phyloP scores from a whole-genome alignment of 2,797 vertebrate genomes.

The Galaxias olidus region DNA sequence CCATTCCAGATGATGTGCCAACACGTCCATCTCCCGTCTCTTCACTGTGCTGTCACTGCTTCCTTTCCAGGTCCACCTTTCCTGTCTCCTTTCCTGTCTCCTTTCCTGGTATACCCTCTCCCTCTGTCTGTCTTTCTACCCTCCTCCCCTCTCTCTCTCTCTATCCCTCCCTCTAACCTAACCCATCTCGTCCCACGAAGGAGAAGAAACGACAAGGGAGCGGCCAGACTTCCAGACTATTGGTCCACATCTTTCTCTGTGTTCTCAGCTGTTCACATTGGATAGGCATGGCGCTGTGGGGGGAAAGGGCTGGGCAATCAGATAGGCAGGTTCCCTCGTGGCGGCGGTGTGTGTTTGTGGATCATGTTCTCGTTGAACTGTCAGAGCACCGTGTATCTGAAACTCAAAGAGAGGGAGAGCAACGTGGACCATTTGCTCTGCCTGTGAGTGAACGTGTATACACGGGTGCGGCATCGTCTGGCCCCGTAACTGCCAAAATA shows the following conservation, averaged over 20 bases:
- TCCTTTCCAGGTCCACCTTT: slow-evolving; percentile 3
- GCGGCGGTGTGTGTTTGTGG: background rate
- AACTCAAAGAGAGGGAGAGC: slow-evolving; percentile 47
- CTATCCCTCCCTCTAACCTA: background rate
- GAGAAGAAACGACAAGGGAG: background rate
- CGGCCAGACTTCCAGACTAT: background rate
- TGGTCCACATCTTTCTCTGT: background rate
- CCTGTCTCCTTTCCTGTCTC: background rate
- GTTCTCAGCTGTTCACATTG: background rate
- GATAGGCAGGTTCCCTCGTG: background rate
- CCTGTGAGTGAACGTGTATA: background rate
- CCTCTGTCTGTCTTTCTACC: background rate
- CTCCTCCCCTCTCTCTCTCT: background rate
- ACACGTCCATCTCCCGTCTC: slow-evolving; percentile 42
- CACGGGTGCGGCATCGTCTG: slow-evolving; percentile 38
- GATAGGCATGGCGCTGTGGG: background rate
- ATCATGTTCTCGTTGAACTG: slow-evolving; percentile 58
- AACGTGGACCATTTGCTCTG: slow-evolving; percentile 47
- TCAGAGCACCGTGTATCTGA: slow-evolving; percentile 42
- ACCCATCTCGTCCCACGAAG: background rate
- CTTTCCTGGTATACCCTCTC: too few species aligned
- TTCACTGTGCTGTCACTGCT: slow-evolving; percentile 3
- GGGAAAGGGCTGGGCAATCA: background rate
- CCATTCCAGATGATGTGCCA: slow-evolving; percentile 34
- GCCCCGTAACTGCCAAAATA: background rate